A percentile compares a stretch with the other conserved stretches of the same genome.
Evolutionary conservation across 1,140 invertebrate species (phyloP).

Genomic region (Bombus pascuorum): DNA sequence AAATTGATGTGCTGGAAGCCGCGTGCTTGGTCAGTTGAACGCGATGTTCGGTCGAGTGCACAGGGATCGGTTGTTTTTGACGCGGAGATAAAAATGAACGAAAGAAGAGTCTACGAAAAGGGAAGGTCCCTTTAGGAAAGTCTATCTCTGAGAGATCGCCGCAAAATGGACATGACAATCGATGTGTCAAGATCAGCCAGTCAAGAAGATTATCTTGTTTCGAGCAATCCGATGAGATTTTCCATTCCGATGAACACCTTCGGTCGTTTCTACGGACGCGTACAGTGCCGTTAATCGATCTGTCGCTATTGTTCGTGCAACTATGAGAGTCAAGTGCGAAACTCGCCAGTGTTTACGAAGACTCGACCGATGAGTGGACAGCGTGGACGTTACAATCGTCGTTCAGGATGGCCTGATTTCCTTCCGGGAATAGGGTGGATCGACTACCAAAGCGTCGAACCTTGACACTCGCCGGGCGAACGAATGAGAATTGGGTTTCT

Average conservation of each 20-base stretch:
- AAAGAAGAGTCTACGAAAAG: not conserved
- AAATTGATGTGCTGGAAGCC: constrained; percentile 2
- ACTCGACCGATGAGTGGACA: constrained; percentile 33
- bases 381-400: constrained; percentile 43
- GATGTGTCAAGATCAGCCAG: not conserved
- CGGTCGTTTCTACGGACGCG: not conserved
- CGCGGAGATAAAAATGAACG: not conserved
- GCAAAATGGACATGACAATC: not conserved
- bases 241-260: not conserved
- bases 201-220: not conserved
- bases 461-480: constrained; percentile 3
- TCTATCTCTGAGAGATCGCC: not conserved
- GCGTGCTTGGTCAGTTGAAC: not conserved
- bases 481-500: constrained; percentile 20
- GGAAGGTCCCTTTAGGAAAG: not conserved
- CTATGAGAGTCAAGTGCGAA: not conserved
- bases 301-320: not conserved
- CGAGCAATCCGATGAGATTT: not conserved
- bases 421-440: constrained; percentile 24
- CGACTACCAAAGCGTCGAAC: constrained; percentile 29
- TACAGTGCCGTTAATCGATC: constrained; percentile 25
- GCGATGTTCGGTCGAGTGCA: not conserved
- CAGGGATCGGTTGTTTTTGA: not conserved
- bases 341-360: constrained; percentile 35
- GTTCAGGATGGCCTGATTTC: constrained; percentile 56